phyloP scores from a whole-genome alignment of 2,888 invertebrate genomes.

The Rhagophthalmus giganteus region DNA sequence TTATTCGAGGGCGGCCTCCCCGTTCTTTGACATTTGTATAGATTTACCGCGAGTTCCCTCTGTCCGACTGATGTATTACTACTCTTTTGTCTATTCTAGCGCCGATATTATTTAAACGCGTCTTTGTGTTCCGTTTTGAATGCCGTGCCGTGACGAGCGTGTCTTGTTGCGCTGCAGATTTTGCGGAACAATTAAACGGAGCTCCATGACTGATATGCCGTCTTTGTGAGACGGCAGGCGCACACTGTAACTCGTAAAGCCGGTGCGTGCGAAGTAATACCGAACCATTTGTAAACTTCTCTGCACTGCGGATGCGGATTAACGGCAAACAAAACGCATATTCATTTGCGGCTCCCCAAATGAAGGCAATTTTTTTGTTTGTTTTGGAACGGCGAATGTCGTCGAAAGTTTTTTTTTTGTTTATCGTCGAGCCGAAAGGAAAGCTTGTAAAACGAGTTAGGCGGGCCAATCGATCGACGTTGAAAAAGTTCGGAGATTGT shows the following conservation, averaged over 20 bases:
- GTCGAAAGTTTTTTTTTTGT: no score
- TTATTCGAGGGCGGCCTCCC: slow-evolving; percentile 44
- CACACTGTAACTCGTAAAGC: slow-evolving; percentile 28
- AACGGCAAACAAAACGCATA: slow-evolving; percentile 30
- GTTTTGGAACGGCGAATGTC: no score
- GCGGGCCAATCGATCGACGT: no score
- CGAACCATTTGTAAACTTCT: slow-evolving; percentile 31
- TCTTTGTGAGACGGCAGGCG: slow-evolving; percentile 26
- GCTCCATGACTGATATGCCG: slow-evolving; percentile 29
- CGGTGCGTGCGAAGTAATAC: slow-evolving; percentile 30
- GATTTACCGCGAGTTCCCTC: slow-evolving; percentile 42
- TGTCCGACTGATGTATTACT: slow-evolving; percentile 34
- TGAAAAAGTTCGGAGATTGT: no score
- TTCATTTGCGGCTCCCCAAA: no score
- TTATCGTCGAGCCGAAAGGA: no score
- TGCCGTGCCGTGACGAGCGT: background rate
- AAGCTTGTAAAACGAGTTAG: no score
- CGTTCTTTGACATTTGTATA: slow-evolving; percentile 46
- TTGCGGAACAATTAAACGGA: slow-evolving; percentile 26
- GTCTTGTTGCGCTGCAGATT: slow-evolving; percentile 24
- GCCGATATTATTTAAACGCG: slow-evolving; percentile 13
- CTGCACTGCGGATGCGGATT: slow-evolving; percentile 32
- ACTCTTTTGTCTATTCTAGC: slow-evolving; percentile 21
- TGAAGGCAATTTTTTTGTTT: no score
- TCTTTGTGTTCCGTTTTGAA: slow-evolving; percentile 10